Evolutionary conservation across 2,113 vertebrate species (phyloP).

Genomic region (Entelurus aequoreus): DNA sequence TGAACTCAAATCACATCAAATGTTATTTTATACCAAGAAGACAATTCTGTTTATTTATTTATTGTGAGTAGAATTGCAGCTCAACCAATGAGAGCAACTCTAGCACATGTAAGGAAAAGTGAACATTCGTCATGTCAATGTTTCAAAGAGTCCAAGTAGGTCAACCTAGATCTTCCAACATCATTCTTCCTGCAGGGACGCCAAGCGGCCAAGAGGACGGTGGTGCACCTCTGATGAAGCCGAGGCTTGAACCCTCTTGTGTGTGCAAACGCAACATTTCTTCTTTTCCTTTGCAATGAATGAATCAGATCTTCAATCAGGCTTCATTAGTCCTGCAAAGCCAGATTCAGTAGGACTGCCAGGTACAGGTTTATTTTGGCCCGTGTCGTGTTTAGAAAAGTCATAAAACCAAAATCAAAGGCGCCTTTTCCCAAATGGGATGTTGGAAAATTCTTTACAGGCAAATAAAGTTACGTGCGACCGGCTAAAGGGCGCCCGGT

Average conservation of each 20-base stretch:
- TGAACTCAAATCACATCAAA: no score
- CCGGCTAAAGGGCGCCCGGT: constrained; percentile 25
- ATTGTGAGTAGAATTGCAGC: background rate
- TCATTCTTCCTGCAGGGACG: constrained; percentile 32
- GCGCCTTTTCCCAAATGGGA: constrained; percentile 54
- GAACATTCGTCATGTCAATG: constrained; percentile 70
- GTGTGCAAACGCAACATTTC: constrained; percentile 13
- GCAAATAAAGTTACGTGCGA: constrained; percentile 64
- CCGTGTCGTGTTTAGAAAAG: constrained; percentile 46
- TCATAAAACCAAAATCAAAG: constrained; percentile 58
- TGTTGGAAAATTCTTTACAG: constrained; percentile 66
- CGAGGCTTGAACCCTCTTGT: constrained; percentile 18
- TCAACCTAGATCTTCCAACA: constrained; percentile 24
- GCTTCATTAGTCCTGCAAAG: constrained; percentile 44
- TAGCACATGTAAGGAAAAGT: constrained; percentile 66
- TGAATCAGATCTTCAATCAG: constrained; percentile 22
- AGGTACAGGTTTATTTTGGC: constrained; percentile 60
- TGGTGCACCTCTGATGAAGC: constrained; percentile 3
- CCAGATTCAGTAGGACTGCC: constrained; percentile 42
- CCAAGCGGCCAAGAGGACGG: constrained; percentile 5
- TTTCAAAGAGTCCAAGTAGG: no score
- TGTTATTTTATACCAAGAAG: no score
- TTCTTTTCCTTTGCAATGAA: constrained; percentile 6
- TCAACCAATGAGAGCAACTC: constrained; percentile 60
- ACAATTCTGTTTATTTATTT: no score